phyloP scores from a whole-genome alignment of 2,888 invertebrate genomes.

The Sesia apiformis region DNA sequence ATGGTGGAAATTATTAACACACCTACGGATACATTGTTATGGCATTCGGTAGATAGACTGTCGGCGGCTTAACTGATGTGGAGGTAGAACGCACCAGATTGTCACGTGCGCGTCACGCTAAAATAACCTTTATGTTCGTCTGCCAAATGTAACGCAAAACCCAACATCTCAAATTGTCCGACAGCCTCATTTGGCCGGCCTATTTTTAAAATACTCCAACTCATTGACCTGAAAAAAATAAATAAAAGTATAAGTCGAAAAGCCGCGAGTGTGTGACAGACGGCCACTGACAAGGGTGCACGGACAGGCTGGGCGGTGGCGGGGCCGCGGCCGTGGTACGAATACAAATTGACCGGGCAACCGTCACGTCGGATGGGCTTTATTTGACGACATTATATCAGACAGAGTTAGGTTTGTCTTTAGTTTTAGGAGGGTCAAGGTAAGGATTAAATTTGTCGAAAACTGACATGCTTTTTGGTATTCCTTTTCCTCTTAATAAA shows the following conservation, averaged over 20 bases:
- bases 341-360: slow-evolving; percentile 12
- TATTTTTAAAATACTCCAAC: neutral
- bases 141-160: no score
- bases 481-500: no score
- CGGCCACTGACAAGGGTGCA: slow-evolving; percentile 26
- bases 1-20: no score
- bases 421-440: neutral
- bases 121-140: no score
- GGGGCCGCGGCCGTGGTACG: slow-evolving; percentile 16
- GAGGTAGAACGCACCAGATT: no score
- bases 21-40: no score
- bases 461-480: no score
- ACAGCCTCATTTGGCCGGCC: neutral
- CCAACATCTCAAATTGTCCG: neutral
- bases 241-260: neutral
- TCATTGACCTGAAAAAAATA: neutral
- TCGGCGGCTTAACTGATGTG: no score
- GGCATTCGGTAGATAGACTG: no score
- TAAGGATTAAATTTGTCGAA: no score
- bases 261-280: slow-evolving; percentile 15
- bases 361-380: neutral
- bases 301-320: slow-evolving; percentile 9
- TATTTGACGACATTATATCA: neutral
- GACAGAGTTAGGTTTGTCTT: neutral
- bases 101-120: no score